Base-by-base conservation (phyloP, 2,797 vertebrate genomes). In the Microctenopoma stevenorrisi region DNA sequence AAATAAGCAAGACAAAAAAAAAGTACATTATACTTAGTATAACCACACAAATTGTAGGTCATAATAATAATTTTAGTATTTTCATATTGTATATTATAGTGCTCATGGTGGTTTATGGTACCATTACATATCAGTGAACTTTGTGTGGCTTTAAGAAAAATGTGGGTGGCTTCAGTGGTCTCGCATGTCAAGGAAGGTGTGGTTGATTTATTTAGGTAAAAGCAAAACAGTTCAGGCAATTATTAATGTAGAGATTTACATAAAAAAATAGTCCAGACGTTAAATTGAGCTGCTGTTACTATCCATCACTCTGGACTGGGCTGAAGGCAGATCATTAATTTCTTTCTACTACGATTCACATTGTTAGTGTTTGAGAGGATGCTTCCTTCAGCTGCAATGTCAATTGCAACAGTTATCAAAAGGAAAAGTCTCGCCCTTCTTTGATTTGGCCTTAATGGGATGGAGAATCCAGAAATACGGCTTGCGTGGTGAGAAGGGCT, bases 401-500 rank as follows among this genome's bases (percentile, higher is more conserved):
- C 64, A 70, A 55, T 80, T 62, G 68, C 12, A 64, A 49, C 51
- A 40, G 68, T 78, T 70, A 82, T 83, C 82, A 80, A 80, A 88
- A 79, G 56, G 61, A 85, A 59, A 51, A 30, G 53, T 66, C 58
- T 63, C 46, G 59, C 67, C 48, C 60, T 60, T 50, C 30, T 91
- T 87, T 89, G 82, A 90, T 87, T 87, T 79, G 75, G 57, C 51
- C 64, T 78, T 81, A 87, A 86, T 85, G 72, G 71, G 74, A 86
- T 53, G 65, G 71, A 75, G 66, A 81, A 55, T 77, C 73, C 70
- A 87, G 85, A 91, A 91, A 87, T 86, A 86, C 37, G 70, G 59
- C 82, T 86, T 81, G 78, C 71, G 68, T 83, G 81, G 75, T 82
- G 74, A 83, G 76, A 82, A 83, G 81, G 72, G 82, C 91, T 93